Evolutionary conservation across 2,113 vertebrate genomes (phyloP), one percentile per base, ranked within the genome.

Genomic region (Brienomyrus longianalis): DNA sequence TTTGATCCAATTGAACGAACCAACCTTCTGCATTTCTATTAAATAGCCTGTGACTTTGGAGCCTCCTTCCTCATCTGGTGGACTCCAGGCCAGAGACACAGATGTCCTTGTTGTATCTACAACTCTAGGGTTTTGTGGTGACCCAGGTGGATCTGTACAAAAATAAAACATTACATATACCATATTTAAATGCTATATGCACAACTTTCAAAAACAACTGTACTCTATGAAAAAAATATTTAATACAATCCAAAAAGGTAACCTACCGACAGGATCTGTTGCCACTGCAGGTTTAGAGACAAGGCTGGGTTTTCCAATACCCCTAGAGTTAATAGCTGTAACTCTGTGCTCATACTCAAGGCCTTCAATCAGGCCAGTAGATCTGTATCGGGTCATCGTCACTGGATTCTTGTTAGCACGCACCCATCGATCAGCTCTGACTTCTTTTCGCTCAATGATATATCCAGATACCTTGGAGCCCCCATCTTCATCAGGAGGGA

Each of bases 21-120:
- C 98, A 85, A 95, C 95, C 93, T 99, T 99, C 93, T 99, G 98
- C 98, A 99, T 99, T 94, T 99, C 98, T 92, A 99, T 99, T 91
- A 99, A 95, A 93, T 99, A 99, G 62, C 98, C 98, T 19, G 97
- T 96, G 91, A 99, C 97, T 93, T 98, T 97, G 91, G 98, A 98
- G 35, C 98, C 98, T 89, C 98, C 98, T 94, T 99, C 98, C 39
- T 99, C 98, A 94, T 99, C 98, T 90, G 98, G 98, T 92, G 97
- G 96, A 94, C 97, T 99, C 98, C 98, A 99, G 91, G 98, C 98
- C 92, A 99, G 93, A 17, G 98, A 99, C 87, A 99, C 98, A 3
- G 98, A 98, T 85, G 98, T 97, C 93, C 96, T 98, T 91, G 98
- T 99, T 90, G 98, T 99, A 89, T 98, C 98, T 5, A 96, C 98